Conservation (phyloP, 2,113 vertebrate species). For the Plestiodon gilberti region DNA sequence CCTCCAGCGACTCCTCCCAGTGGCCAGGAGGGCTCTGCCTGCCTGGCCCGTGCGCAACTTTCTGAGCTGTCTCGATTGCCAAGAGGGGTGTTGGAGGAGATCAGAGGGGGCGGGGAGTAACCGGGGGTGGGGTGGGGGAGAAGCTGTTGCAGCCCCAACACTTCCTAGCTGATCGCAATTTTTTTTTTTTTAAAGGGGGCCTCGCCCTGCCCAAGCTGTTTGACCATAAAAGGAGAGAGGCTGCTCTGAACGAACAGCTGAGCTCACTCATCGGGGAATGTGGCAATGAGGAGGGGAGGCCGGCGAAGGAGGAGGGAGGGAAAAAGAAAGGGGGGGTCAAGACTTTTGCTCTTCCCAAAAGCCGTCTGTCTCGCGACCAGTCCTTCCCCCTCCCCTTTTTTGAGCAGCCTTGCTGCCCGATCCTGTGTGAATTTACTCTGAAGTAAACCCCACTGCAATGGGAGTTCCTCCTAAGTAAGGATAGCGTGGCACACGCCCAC, state of each 20-base stretch:
- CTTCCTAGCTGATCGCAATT: conserved; percentile 40
- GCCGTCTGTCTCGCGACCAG: accelerated
- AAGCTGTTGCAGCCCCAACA: neutral
- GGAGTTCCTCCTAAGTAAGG: neutral
- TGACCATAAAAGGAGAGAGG: conserved; percentile 75
- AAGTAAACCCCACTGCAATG: neutral
- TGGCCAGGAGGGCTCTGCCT: neutral
- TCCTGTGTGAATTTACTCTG: neutral
- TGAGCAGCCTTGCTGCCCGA: neutral
- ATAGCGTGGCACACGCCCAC: too few species aligned
- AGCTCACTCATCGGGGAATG: conserved; percentile 72
- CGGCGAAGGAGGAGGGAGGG: neutral
- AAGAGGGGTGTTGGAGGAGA: neutral
- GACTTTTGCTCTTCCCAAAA: neutral
- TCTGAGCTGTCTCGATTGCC: neutral
- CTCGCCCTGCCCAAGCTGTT: conserved; percentile 69
- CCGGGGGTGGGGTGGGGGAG: neutral
- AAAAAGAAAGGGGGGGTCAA: neutral
- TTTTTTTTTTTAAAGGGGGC: conserved; percentile 15
- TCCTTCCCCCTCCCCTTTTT: neutral
- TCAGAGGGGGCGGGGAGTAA: neutral
- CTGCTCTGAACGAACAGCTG: conserved; percentile 55
- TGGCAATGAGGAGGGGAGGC: conserved; percentile 49
- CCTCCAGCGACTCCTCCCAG: neutral
- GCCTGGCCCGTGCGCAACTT: neutral